These are phyloP conservation scores for Phengaris arion DNA, from an alignment of 2,888 invertebrate species.

Conservation along the genomic window DNA sequence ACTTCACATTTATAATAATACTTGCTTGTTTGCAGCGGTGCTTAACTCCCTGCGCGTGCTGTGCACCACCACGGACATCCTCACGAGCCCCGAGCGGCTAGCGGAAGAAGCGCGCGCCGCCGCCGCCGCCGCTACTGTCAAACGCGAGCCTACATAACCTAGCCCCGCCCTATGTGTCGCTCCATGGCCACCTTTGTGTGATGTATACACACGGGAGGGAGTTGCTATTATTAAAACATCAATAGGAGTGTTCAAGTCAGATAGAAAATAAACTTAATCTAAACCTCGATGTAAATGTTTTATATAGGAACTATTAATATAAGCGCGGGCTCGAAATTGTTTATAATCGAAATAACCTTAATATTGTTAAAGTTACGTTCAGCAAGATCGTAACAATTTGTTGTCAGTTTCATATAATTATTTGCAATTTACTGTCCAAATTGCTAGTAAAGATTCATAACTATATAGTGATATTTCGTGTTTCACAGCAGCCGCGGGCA, in stretches of 20 bases:
- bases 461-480: not conserved
- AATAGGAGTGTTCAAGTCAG: not conserved
- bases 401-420: not conserved
- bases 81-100: slow-evolving; percentile 91
- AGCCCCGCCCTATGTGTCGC: slow-evolving; percentile 6
- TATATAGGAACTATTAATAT: not conserved
- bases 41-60: slow-evolving; percentile 93
- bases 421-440: not conserved
- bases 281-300: not conserved
- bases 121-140: slow-evolving; percentile 72
- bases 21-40: slow-evolving; percentile 83
- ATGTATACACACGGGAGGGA: not conserved
- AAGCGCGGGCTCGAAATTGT: slow-evolving; percentile 9
- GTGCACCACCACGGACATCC: slow-evolving; percentile 95
- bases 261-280: not conserved
- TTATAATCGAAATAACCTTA: not conserved
- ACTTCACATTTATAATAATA: not conserved
- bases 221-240: not conserved
- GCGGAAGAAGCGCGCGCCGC: slow-evolving; percentile 94
- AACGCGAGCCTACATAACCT: slow-evolving; percentile 65
- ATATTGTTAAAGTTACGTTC: not conserved
- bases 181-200: not conserved
- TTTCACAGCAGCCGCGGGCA: not conserved
- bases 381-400: not conserved
- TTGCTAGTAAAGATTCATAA: not conserved